phyloP scores from a whole-genome alignment of 1,140 invertebrate species.

The Drusus annulatus region DNA sequence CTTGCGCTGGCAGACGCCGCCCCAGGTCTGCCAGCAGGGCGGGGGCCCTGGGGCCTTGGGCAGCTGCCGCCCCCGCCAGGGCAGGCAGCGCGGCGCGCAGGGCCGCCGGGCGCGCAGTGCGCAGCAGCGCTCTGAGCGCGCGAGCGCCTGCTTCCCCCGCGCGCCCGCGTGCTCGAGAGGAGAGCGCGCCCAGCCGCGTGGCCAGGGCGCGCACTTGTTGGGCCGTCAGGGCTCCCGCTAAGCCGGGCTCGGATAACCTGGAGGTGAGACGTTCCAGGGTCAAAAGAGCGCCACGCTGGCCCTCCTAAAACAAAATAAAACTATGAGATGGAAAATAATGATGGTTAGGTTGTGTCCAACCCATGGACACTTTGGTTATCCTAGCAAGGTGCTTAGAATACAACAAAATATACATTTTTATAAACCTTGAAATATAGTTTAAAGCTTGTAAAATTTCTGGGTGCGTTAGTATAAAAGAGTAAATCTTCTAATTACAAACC shows the following conservation, averaged over 20 bases:
- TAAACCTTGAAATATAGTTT: no score
- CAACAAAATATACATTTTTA: no score
- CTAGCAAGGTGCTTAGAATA: no score
- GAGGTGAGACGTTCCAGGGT: slow-evolving; percentile 47
- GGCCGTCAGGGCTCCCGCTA: slow-evolving; percentile 3
- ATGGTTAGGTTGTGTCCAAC: neutral
- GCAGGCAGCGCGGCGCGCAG: slow-evolving; percentile 34
- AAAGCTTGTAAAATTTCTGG: no score
- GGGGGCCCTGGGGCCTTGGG: slow-evolving; percentile 10
- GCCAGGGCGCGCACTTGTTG: slow-evolving; percentile 33
- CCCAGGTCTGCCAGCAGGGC: slow-evolving; percentile 44
- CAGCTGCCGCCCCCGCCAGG: slow-evolving; percentile 41
- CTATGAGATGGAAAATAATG: neutral
- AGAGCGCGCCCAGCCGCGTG: slow-evolving; percentile 39
- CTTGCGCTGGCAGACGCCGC: slow-evolving; percentile 69
- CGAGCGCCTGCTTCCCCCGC: slow-evolving; percentile 30
- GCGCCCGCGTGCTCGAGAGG: slow-evolving; percentile 38
- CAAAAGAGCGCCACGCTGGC: slow-evolving; percentile 45
- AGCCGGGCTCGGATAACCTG: slow-evolving; percentile 27
- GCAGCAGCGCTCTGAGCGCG: slow-evolving; percentile 27
- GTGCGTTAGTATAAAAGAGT: no score
- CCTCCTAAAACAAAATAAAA: slow-evolving; percentile 40
- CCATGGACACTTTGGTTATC: no score
- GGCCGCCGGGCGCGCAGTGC: slow-evolving; percentile 12
- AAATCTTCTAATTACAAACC: no score